Evolutionary conservation across 92 coral and sea anemone species (phyloP).

Genomic region (Heliopora coerulea): DNA sequence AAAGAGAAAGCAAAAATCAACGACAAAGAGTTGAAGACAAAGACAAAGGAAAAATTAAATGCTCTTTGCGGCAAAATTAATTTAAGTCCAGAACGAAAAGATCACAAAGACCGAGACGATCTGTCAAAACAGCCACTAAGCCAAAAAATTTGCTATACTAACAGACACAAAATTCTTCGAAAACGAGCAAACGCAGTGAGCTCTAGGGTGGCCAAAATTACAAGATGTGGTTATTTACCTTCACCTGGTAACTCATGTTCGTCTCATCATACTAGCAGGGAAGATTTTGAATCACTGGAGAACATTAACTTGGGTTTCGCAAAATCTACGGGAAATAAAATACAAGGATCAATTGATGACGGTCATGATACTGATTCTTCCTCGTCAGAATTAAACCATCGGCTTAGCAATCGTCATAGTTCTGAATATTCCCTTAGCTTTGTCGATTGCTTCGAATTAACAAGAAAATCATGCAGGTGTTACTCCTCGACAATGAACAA

Average conservation of each 20-base stretch:
- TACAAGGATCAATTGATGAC: background rate
- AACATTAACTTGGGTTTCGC: no score
- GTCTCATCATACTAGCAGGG: background rate
- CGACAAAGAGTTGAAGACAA: background rate
- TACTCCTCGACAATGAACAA: background rate
- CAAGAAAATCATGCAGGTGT: constrained; percentile 2
- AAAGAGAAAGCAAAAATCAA: background rate
- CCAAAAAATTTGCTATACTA: no score
- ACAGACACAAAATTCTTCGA: no score
- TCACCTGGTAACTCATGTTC: background rate
- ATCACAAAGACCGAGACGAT: background rate
- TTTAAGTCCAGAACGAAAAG: background rate
- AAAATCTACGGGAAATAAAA: no score
- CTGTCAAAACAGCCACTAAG: no score
- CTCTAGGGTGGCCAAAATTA: no score
- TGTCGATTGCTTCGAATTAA: background rate
- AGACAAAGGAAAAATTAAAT: background rate
- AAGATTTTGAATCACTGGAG: background rate
- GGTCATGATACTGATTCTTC: background rate
- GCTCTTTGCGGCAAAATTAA: background rate
- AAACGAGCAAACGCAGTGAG: no score
- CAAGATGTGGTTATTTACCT: no score
- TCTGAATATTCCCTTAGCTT: constrained; percentile 20
- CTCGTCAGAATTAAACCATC: background rate
- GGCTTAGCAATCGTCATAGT: background rate